phyloP scores from a whole-genome alignment of 2,888 invertebrate genomes.

The Ceraclea dissimilis region DNA sequence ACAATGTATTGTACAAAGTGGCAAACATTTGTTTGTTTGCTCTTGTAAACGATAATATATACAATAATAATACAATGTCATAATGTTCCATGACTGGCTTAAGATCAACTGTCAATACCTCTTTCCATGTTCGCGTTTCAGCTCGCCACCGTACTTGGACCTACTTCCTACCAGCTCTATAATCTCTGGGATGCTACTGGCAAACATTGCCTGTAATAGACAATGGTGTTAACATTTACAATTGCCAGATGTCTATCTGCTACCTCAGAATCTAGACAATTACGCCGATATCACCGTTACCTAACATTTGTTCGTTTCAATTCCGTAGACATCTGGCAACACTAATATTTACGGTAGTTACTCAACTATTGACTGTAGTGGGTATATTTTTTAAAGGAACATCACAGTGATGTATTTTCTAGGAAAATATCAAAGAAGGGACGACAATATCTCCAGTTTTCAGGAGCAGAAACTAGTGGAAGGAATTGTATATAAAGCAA shows the following conservation, averaged over 20 bases:
- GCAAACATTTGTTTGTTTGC: too few relatives aligned
- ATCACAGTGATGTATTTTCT: neutral
- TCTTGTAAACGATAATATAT: too few relatives aligned
- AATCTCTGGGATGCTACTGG: slow-evolving; percentile 99
- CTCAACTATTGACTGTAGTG: neutral
- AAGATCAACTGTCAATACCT: slow-evolving; percentile 65
- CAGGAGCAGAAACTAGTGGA: neutral
- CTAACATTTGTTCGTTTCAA: too few relatives aligned
- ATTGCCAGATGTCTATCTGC: slow-evolving; percentile 1
- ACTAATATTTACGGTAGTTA: neutral
- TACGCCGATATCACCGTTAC: too few relatives aligned
- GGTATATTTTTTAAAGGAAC: neutral
- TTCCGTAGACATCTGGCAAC: neutral
- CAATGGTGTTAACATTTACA: slow-evolving; percentile 40
- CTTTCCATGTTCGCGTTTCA: slow-evolving; percentile 99
- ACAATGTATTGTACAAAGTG: neutral
- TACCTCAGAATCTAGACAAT: neutral
- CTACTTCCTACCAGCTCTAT: slow-evolving; percentile 99
- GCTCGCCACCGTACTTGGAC: slow-evolving; percentile 99
- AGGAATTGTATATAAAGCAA: neutral
- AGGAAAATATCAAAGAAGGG: neutral
- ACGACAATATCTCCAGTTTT: neutral
- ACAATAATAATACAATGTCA: slow-evolving; percentile 5
- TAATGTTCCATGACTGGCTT: neutral
- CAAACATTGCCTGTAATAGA: slow-evolving; percentile 98